phyloP scores from a whole-genome alignment of 2,888 invertebrate genomes.

The Cantharis rustica region DNA sequence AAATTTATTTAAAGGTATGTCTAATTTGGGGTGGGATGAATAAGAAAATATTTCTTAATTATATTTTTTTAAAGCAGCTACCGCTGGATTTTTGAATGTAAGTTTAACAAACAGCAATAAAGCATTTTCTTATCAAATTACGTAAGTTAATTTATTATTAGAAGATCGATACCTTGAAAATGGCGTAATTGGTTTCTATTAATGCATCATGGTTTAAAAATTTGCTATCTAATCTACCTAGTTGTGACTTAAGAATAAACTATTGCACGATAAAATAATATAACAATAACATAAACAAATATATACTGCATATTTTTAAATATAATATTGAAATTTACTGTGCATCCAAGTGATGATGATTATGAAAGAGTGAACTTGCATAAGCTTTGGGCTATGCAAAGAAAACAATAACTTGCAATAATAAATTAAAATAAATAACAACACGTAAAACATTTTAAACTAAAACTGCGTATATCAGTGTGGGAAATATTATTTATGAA shows the following conservation, averaged over 20 bases:
- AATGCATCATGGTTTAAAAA: neutral
- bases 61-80: neutral
- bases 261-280: neutral
- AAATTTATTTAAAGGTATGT: neutral
- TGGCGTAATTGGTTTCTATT: neutral
- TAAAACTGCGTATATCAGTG: neutral
- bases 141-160: neutral
- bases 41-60: neutral
- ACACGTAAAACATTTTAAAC: neutral
- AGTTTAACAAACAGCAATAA: neutral
- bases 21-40: too few species aligned
- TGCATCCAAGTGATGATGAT: neutral
- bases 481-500: neutral
- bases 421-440: neutral
- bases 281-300: neutral
- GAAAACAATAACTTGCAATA: neutral
- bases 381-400: neutral
- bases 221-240: neutral
- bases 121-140: neutral
- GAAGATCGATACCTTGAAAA: neutral
- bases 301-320: neutral
- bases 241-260: neutral
- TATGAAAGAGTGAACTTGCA: neutral
- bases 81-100: neutral
- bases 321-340: neutral